Conservation (phyloP, 2,797 vertebrate species). For the Anguilla marmorata region DNA sequence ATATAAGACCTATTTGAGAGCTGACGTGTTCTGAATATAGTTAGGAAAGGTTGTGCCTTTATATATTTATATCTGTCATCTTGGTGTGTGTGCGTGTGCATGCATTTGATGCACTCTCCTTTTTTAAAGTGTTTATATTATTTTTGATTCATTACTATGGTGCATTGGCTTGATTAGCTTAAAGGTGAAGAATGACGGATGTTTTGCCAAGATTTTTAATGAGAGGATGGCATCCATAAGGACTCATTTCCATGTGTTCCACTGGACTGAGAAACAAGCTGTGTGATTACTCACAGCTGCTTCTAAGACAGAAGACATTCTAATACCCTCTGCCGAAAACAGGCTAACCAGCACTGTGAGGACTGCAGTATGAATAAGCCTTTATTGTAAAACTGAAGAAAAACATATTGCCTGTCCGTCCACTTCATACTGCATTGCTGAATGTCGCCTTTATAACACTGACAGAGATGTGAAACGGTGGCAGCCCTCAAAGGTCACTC, state of each 20-base stretch:
- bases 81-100: not conserved
- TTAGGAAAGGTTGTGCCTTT: not conserved
- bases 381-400: not conserved
- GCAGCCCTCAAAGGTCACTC: conserved; percentile 1
- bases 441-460: not conserved
- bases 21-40: not conserved
- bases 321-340: not conserved
- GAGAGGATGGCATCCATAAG: not conserved
- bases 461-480: not conserved
- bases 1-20: not conserved
- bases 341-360: not conserved
- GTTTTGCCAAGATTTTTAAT: not conserved
- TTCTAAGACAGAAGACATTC: not conserved
- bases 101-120: not conserved
- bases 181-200: not conserved
- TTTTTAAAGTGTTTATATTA: not conserved
- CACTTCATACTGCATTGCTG: not conserved
- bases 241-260: not conserved
- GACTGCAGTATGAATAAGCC: not conserved
- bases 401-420: not conserved
- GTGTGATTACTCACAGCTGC: not conserved
- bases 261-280: not conserved
- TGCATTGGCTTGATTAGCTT: not conserved
- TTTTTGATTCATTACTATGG: not conserved
- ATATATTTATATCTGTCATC: not conserved